These are phyloP conservation scores for Notarius lentiginosus DNA, from an alignment of 2,113 vertebrate species.

Conservation along the genomic window DNA sequence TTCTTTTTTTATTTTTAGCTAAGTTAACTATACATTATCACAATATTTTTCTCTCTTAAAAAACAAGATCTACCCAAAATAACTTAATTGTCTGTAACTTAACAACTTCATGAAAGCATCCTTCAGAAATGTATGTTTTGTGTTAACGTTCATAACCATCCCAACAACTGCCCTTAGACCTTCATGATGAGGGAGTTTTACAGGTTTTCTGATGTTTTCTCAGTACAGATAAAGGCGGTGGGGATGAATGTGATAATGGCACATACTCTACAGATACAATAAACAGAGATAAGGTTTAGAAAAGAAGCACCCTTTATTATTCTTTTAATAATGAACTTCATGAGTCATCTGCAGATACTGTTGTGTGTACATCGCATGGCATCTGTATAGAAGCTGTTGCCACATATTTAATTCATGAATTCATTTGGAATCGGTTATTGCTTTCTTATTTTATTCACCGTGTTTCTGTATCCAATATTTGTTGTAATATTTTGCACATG, in stretches of 20 bases:
- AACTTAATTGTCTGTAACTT: not conserved
- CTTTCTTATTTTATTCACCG: slow-evolving; percentile 29
- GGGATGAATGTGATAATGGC: not conserved
- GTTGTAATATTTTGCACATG: slow-evolving; percentile 62
- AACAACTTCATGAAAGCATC: not conserved
- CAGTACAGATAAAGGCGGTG: not conserved
- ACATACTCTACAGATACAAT: not conserved
- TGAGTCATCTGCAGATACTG: not conserved
- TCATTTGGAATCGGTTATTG: slow-evolving; percentile 30
- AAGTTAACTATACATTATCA: not conserved
- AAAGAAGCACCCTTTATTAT: not conserved
- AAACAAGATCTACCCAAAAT: not conserved
- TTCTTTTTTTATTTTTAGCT: not conserved
- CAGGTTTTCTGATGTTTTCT: not conserved
- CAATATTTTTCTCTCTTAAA: not conserved
- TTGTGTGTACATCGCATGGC: not conserved
- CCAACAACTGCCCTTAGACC: not conserved
- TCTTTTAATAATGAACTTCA: not conserved
- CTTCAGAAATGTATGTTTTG: not conserved
- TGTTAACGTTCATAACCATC: too few relatives aligned
- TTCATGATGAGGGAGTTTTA: not conserved
- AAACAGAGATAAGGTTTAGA: not conserved
- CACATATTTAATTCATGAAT: slow-evolving; percentile 34
- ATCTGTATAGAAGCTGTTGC: not conserved
- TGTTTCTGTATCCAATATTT: slow-evolving; percentile 48